These are phyloP conservation scores for Ceratoteleas bidentatus DNA, from an alignment of 1,140 invertebrate species.

Conservation along the genomic window DNA sequence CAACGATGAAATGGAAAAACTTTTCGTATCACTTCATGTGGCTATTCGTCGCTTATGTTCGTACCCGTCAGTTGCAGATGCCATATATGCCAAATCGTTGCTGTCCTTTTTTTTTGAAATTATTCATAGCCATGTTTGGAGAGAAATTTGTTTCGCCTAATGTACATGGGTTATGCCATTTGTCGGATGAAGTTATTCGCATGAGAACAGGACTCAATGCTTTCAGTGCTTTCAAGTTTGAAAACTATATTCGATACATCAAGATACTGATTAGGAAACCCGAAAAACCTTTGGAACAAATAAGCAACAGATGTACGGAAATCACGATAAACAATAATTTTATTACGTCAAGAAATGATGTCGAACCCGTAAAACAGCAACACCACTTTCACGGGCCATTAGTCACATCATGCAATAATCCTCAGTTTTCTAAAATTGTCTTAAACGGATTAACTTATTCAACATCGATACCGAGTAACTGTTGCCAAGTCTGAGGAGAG, in stretches of 20 bases:
- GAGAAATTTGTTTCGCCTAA: conserved; percentile 6
- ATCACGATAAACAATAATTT: background rate
- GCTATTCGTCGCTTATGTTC: conserved; percentile 8
- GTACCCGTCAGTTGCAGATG: conserved; percentile 1
- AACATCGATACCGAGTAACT: conserved; percentile 7
- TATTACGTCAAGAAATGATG: background rate
- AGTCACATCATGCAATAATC: background rate
- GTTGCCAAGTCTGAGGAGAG: background rate
- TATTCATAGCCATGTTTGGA: conserved; percentile 8
- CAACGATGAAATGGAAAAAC: conserved; percentile 5
- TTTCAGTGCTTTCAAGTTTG: conserved; percentile 25
- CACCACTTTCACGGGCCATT: conserved; percentile 13
- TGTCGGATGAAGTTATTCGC: conserved; percentile 10
- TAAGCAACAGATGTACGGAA: background rate
- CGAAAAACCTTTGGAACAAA: conserved; percentile 26
- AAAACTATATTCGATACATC: conserved; percentile 15
- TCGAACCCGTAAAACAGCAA: conserved; percentile 1
- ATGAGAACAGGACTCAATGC: background rate
- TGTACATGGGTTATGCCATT: conserved; percentile 13
- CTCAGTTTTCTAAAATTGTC: conserved; percentile 12
- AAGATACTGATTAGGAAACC: conserved; percentile 17
- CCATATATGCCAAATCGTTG: conserved; percentile 10
- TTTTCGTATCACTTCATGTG: background rate
- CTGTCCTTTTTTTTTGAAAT: background rate
- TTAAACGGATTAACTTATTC: background rate